Conservation (phyloP, 2,797 vertebrate species). For the Lithobates sylvaticus region DNA sequence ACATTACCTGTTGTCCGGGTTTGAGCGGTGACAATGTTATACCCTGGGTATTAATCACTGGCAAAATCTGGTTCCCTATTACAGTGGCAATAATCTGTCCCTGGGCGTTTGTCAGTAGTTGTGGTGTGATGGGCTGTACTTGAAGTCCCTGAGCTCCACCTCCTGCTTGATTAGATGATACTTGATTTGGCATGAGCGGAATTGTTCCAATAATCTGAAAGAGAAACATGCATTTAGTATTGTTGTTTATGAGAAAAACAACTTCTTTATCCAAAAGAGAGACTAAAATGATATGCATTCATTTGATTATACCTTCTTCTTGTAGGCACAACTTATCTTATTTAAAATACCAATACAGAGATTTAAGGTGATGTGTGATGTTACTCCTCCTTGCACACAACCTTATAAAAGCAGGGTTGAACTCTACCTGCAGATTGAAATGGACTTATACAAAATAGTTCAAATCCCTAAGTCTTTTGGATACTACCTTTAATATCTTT, state of each 20-base stretch:
- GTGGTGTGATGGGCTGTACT: constrained; percentile 98
- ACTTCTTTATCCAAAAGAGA: not conserved
- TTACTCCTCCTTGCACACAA: too few relatives aligned
- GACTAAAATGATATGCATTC: not conserved
- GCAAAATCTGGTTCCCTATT: constrained; percentile 98
- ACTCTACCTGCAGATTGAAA: too few relatives aligned
- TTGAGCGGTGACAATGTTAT: constrained; percentile 98
- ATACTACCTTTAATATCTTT: too few relatives aligned
- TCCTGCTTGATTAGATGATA: constrained; percentile 89
- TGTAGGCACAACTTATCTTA: too few relatives aligned
- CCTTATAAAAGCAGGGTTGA: too few relatives aligned
- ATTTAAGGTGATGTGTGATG: too few relatives aligned
- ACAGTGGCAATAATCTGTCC: constrained; percentile 99
- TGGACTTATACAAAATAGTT: too few relatives aligned
- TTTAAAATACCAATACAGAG: too few relatives aligned
- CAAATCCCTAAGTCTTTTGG: too few relatives aligned
- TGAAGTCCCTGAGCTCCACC: constrained; percentile 92
- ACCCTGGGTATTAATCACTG: constrained; percentile 99
- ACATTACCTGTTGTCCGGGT: constrained; percentile 94
- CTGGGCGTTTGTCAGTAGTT: constrained; percentile 98
- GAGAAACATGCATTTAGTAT: constrained; percentile 39
- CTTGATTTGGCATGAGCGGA: constrained; percentile 95
- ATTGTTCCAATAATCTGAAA: constrained; percentile 98
- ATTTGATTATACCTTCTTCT: too few relatives aligned
- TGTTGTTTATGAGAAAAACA: not conserved